A percentile compares a stretch with the other conserved stretches of the same genome.
Evolutionary conservation across 2,113 vertebrate genomes (phyloP).

Genomic region (Brachionichthys hirsutus): DNA sequence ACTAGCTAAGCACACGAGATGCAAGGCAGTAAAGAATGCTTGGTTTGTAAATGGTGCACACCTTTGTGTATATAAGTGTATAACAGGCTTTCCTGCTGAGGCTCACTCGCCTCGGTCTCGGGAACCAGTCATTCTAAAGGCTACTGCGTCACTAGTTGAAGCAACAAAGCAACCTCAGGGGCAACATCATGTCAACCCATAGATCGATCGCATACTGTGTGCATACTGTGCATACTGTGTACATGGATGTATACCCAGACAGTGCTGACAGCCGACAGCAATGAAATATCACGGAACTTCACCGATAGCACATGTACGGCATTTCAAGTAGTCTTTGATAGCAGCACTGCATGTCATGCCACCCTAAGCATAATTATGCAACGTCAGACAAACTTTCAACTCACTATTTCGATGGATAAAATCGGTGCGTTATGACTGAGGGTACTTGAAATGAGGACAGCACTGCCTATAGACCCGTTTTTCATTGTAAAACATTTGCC

Average conservation of each 20-base stretch:
- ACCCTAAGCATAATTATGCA: slow-evolving; percentile 68
- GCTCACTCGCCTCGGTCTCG: slow-evolving; percentile 40
- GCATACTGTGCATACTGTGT: slow-evolving; percentile 45
- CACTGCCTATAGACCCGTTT: slow-evolving; percentile 70
- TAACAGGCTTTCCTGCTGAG: slow-evolving; percentile 67
- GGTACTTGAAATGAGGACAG: slow-evolving; percentile 32
- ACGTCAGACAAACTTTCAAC: slow-evolving; percentile 58
- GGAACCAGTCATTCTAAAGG: slow-evolving; percentile 17
- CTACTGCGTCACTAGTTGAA: slow-evolving; percentile 46
- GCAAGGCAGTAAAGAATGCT: slow-evolving; percentile 50
- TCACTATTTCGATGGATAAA: slow-evolving; percentile 54
- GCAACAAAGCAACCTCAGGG: slow-evolving; percentile 77
- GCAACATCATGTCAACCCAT: slow-evolving; percentile 59
- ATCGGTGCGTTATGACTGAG: slow-evolving; percentile 30
- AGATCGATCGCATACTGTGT: slow-evolving; percentile 48
- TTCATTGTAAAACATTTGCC: slow-evolving; percentile 68
- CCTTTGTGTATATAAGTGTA: slow-evolving; percentile 61
- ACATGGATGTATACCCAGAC: slow-evolving; percentile 58
- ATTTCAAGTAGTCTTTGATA: slow-evolving; percentile 54
- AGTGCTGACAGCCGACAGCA: slow-evolving; percentile 59
- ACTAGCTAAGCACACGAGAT: slow-evolving; percentile 50
- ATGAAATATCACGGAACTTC: slow-evolving; percentile 57
- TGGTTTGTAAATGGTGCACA: slow-evolving; percentile 61
- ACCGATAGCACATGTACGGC: slow-evolving; percentile 55
- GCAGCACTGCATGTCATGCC: slow-evolving; percentile 76